Conservation (phyloP, 2,888 invertebrate species). For the Stegophylla sp. region DNA sequence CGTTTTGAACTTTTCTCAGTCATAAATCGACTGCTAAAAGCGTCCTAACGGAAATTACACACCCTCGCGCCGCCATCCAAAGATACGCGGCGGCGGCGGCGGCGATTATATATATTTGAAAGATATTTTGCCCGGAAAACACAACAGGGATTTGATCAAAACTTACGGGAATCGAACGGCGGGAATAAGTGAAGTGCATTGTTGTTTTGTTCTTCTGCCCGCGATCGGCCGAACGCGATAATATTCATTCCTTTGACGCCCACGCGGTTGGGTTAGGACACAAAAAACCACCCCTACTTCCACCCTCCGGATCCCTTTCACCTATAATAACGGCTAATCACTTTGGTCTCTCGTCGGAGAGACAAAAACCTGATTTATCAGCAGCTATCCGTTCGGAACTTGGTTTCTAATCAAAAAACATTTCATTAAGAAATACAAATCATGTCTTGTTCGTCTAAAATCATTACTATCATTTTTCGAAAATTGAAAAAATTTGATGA, state of each 20-base stretch:
- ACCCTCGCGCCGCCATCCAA: constrained; percentile 9
- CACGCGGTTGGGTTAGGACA: too few relatives aligned
- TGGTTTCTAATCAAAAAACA: neutral
- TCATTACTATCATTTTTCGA: too few relatives aligned
- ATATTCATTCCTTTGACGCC: constrained; percentile 52
- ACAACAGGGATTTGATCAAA: constrained; percentile 18
- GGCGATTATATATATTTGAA: constrained; percentile 43
- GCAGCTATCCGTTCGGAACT: neutral
- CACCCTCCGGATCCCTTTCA: constrained; percentile 16
- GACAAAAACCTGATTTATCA: constrained; percentile 34
- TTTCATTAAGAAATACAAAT: too few relatives aligned
- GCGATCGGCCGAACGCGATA: constrained; percentile 45
- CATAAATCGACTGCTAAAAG: constrained; percentile 55
- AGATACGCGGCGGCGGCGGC: too few relatives aligned
- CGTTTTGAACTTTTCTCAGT: constrained; percentile 47
- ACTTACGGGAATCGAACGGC: constrained; percentile 33
- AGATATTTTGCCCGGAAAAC: constrained; percentile 49
- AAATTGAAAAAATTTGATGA: too few relatives aligned
- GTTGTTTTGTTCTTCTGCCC: constrained; percentile 48
- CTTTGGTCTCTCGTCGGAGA: neutral
- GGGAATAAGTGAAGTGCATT: neutral
- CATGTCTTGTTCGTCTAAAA: too few relatives aligned
- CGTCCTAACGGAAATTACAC: constrained; percentile 55
- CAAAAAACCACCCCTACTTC: neutral
- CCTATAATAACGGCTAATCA: constrained; percentile 42